Percentiles rank a stretch among this genome's conserved stretches.
phyloP scores from a whole-genome alignment of 1,140 invertebrate genomes.

The Vanessa tameamea region DNA sequence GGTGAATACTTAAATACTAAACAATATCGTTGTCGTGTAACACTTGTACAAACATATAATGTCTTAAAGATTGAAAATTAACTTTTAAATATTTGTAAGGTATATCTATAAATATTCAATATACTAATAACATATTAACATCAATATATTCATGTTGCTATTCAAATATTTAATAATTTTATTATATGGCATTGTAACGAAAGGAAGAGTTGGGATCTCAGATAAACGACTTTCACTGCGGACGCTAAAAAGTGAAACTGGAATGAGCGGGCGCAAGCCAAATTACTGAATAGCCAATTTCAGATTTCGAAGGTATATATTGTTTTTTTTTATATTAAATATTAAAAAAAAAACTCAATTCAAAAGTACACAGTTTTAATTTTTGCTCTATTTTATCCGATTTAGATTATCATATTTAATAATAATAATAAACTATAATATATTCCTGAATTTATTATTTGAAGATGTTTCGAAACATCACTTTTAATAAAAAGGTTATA shows the following conservation, averaged over 20 bases:
- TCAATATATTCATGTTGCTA: background rate
- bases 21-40: background rate
- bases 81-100: background rate
- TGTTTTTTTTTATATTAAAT: background rate
- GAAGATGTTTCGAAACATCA: too few relatives aligned
- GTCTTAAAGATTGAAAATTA: slow-evolving; percentile 25
- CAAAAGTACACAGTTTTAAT: too few relatives aligned
- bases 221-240: slow-evolving; percentile 68
- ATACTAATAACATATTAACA: too few relatives aligned
- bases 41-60: slow-evolving; percentile 25
- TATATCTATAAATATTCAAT: background rate
- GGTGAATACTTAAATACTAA: slow-evolving; percentile 13
- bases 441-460: too few relatives aligned
- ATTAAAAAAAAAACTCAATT: background rate
- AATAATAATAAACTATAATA: too few relatives aligned
- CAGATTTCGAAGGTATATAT: slow-evolving; percentile 18
- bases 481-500: slow-evolving; percentile 3
- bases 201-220: slow-evolving; percentile 66
- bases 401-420: too few relatives aligned
- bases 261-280: slow-evolving; percentile 46
- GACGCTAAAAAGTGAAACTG: slow-evolving; percentile 77
- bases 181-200: slow-evolving; percentile 36
- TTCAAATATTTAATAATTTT: slow-evolving; percentile 15
- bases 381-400: too few relatives aligned
- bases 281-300: slow-evolving; percentile 43